Evolutionary conservation across 2,888 invertebrate genomes (phyloP), one percentile per base, ranked within the genome.

Genomic region (Lepidocyrtinus sp.): DNA sequence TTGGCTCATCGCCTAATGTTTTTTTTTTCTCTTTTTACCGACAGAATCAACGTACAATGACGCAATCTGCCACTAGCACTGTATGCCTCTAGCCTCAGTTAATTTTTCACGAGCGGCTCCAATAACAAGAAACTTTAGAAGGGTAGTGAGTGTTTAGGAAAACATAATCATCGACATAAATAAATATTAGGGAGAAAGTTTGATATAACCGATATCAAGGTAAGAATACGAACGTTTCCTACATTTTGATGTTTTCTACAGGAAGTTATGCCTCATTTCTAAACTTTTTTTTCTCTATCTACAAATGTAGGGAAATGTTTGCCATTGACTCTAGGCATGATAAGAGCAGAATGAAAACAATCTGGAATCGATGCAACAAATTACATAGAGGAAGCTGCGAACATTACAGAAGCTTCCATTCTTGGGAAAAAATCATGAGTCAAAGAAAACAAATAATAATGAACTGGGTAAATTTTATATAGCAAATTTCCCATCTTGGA

Each of bases 1-100:
- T 70, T 80, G 80, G 80, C 80, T 75, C 75, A 26, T 65, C 71
- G 80, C 80, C 80, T 80, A 80, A 80, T 80, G 75, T 59, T 80
- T 75, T n/a, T n/a, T n/a, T n/a, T n/a, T n/a, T n/a, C n/a, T n/a
- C n/a, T n/a, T n/a, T n/a, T 75, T 62, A 22, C 46, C 55, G 50
- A 59, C 19, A 12, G 64, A 46, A 62, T 22, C 71, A 71, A 71
- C 36, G 19, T 21, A 68, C 63, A 63, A 24, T 26, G 25, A 59
- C 7, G 21, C 59, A 59, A 59, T 2, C 21, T 21, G 21, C 7
- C 12, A 21, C 59, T 3, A 55, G 2, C 7, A 9, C 15, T 55
- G 19, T n/a, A n/a, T n/a, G n/a, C n/a, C n/a, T n/a, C n/a, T n/a
- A n/a, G n/a, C n/a, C n/a, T n/a, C n/a, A n/a, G n/a, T 59, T 59